These are phyloP conservation scores for Drosophila biarmipes DNA, from an alignment of 1,140 invertebrate species.

Conservation along the genomic window DNA sequence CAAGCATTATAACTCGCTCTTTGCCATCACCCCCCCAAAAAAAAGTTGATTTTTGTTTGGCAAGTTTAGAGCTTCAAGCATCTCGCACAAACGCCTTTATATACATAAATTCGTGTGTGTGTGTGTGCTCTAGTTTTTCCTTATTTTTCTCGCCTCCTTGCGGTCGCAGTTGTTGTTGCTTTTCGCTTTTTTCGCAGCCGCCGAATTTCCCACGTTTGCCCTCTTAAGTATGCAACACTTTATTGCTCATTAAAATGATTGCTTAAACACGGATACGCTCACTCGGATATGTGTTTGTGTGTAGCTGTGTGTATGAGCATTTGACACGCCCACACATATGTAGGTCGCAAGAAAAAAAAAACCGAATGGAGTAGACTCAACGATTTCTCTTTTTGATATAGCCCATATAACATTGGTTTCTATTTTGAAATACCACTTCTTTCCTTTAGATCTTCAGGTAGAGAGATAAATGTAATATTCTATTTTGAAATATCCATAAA, in stretches of 20 bases:
- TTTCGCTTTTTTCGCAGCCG: conserved; percentile 33
- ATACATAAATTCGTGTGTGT: neutral
- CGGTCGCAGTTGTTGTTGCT: conserved; percentile 12
- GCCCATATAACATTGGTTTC: neutral
- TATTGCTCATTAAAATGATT: conserved; percentile 75
- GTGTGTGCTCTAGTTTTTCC: conserved; percentile 38
- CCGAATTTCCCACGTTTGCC: conserved; percentile 52
- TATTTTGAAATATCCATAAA: neutral
- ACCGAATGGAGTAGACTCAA: neutral
- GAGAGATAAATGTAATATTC: neutral
- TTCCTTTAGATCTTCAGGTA: too few species aligned
- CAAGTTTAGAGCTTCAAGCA: conserved; percentile 33
- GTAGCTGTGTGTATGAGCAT: conserved; percentile 13
- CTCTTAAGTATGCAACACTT: conserved; percentile 70
- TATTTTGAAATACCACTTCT: neutral
- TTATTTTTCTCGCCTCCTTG: conserved; percentile 19
- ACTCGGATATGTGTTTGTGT: conserved; percentile 1
- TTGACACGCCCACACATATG: conserved; percentile 30
- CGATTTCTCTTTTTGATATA: neutral
- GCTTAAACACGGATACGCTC: conserved; percentile 37
- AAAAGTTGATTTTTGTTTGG: conserved; percentile 3
- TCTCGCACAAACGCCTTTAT: neutral
- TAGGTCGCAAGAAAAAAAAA: conserved; percentile 18
- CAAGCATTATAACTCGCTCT: neutral
- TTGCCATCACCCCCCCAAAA: neutral